These are phyloP conservation scores for Agonopterix alstromeriana DNA, from an alignment of 2,888 invertebrate genomes.

Conservation along the genomic window DNA sequence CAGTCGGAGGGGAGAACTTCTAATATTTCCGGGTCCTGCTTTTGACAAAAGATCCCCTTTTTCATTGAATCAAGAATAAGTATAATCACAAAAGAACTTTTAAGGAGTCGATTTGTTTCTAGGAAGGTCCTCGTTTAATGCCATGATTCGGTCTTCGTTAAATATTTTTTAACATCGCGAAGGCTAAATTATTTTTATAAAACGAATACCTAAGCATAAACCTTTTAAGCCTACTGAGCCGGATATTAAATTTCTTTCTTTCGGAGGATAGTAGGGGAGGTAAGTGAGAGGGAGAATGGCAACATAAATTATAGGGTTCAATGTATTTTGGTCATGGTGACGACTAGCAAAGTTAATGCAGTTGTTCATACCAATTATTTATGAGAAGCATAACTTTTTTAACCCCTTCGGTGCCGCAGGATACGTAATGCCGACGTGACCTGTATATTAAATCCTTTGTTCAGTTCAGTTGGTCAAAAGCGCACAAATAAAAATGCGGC, in stretches of 20 bases:
- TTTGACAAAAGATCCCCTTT: slow-evolving; percentile 51
- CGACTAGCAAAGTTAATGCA: too few relatives aligned
- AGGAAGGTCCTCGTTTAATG: slow-evolving; percentile 26
- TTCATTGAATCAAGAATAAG: slow-evolving; percentile 54
- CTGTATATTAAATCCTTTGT: not conserved
- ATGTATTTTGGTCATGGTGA: too few relatives aligned
- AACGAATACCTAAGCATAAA: slow-evolving; percentile 3
- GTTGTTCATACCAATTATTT: too few relatives aligned
- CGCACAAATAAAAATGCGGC: slow-evolving; percentile 32
- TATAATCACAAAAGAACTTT: slow-evolving; percentile 51
- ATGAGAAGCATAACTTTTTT: too few relatives aligned
- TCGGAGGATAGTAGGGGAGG: not conserved
- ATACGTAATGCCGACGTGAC: too few relatives aligned
- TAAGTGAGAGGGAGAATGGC: too few relatives aligned
- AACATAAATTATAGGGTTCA: too few relatives aligned
- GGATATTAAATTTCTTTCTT: slow-evolving; percentile 14
- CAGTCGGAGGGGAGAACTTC: slow-evolving; percentile 22
- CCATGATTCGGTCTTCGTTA: slow-evolving; percentile 17
- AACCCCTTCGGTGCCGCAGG: too few relatives aligned
- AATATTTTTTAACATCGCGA: slow-evolving; percentile 10
- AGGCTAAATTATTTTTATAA: slow-evolving; percentile 15
- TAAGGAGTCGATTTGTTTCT: slow-evolving; percentile 50
- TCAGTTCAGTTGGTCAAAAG: slow-evolving; percentile 24
- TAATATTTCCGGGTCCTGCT: slow-evolving; percentile 52
- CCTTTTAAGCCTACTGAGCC: slow-evolving; percentile 7